phyloP scores from a whole-genome alignment of 2,797 vertebrate species.

The Lemur catta region DNA sequence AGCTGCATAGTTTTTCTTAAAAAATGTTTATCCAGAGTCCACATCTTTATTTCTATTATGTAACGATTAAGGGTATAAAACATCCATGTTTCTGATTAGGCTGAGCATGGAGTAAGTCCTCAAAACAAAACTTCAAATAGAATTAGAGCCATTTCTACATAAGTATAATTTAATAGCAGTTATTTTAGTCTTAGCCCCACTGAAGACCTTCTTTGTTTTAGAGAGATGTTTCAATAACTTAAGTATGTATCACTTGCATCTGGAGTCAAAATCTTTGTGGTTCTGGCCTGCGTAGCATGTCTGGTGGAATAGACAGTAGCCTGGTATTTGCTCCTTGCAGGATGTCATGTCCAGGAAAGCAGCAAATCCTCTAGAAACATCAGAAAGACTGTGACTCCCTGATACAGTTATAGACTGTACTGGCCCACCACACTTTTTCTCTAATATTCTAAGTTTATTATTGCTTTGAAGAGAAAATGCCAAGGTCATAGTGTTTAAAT shows the following conservation, averaged over 20 bases:
- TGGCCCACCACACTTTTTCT: background rate
- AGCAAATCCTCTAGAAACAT: background rate
- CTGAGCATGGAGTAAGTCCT: background rate
- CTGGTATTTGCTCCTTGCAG: background rate
- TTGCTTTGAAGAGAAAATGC: background rate
- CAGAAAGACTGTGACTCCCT: background rate
- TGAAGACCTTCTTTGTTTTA: slow-evolving; percentile 15
- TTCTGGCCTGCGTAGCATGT: background rate
- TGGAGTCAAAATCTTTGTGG: background rate
- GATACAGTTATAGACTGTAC: background rate
- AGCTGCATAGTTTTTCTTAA: background rate
- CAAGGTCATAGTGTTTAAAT: background rate
- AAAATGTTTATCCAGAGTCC: background rate
- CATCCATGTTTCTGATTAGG: background rate
- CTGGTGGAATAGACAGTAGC: background rate
- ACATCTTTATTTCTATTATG: slow-evolving; percentile 1
- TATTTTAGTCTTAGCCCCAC: background rate
- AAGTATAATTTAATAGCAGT: background rate
- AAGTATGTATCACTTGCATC: background rate
- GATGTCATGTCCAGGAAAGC: background rate
- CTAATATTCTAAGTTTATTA: background rate
- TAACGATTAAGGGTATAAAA: background rate
- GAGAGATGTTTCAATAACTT: background rate
- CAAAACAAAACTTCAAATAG: slow-evolving; percentile 45
- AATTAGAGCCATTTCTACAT: background rate